These are phyloP conservation scores for Drosophila anceps DNA, from an alignment of 2,888 invertebrate species.

Conservation along the genomic window DNA sequence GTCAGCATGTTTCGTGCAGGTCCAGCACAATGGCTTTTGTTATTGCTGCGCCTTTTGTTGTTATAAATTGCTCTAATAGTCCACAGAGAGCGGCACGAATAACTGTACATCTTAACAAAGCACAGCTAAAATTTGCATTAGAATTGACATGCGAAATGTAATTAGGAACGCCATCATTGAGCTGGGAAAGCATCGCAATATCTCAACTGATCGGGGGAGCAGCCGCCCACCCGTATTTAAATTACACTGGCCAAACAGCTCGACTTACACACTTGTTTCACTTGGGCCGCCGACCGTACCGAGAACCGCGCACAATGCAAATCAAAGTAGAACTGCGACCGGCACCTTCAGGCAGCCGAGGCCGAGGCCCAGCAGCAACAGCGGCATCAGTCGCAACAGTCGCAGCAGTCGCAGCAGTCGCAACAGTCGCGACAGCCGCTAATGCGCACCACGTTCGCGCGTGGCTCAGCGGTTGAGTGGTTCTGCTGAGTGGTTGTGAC, in stretches of 20 bases:
- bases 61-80: constrained; percentile 46
- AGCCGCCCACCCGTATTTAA: neutral
- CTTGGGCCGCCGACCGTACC: constrained; percentile 26
- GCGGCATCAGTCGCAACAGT: constrained; percentile 1
- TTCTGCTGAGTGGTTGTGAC: constrained; percentile 27
- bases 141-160: constrained; percentile 24
- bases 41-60: constrained; percentile 13
- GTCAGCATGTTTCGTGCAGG: neutral
- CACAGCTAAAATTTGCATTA: constrained; percentile 3
- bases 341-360: constrained; percentile 10
- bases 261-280: constrained; percentile 52
- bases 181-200: constrained; percentile 12
- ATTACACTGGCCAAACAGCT: constrained; percentile 26
- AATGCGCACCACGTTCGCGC: constrained; percentile 26
- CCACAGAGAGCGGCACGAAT: constrained; percentile 7
- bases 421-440: constrained; percentile 3
- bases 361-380: constrained; percentile 10
- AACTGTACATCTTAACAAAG: constrained; percentile 20
- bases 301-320: constrained; percentile 36
- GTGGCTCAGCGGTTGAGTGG: constrained; percentile 35
- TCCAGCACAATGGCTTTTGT: constrained; percentile 12
- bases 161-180: constrained; percentile 24
- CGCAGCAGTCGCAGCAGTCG: neutral
- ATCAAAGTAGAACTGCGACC: constrained; percentile 61
- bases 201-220: constrained; percentile 3